Conservation (phyloP, 2,113 vertebrate genomes). For the Oriolus oriolus region DNA sequence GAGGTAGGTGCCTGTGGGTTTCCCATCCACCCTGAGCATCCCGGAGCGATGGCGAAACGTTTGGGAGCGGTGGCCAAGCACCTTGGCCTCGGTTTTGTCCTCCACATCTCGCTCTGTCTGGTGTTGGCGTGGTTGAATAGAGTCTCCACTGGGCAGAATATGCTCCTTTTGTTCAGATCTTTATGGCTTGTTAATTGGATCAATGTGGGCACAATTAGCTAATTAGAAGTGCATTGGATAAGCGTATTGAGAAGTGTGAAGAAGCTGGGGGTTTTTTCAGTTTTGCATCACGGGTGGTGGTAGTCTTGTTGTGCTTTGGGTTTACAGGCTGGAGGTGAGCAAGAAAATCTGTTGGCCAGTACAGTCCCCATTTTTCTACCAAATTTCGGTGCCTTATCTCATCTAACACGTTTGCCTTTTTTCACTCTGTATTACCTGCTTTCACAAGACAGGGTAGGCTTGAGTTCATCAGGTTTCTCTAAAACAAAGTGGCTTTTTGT, state of each 20-base stretch:
- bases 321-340: not conserved
- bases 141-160: not conserved
- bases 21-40: not conserved
- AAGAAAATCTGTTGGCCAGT: not conserved
- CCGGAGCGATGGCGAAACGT: accelerated
- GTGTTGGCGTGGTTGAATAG: not conserved
- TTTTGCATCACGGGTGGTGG: not conserved
- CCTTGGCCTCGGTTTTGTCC: not conserved
- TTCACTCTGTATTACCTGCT: not conserved
- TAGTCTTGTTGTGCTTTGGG: not conserved
- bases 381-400: not conserved
- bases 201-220: constrained; percentile 25
- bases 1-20: constrained; percentile 72
- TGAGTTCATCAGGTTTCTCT: not conserved
- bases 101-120: not conserved
- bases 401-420: not conserved
- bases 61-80: not conserved
- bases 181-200: constrained; percentile 41
- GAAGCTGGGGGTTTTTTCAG: not conserved
- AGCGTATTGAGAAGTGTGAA: not conserved
- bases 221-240: constrained; percentile 29
- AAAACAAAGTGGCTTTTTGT: constrained; percentile 12
- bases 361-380: not conserved
- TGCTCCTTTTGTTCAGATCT: not conserved
- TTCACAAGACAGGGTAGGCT: not conserved